Evolutionary conservation across 2,113 vertebrate genomes (phyloP).

Genomic region (Thunnus thynnus): DNA sequence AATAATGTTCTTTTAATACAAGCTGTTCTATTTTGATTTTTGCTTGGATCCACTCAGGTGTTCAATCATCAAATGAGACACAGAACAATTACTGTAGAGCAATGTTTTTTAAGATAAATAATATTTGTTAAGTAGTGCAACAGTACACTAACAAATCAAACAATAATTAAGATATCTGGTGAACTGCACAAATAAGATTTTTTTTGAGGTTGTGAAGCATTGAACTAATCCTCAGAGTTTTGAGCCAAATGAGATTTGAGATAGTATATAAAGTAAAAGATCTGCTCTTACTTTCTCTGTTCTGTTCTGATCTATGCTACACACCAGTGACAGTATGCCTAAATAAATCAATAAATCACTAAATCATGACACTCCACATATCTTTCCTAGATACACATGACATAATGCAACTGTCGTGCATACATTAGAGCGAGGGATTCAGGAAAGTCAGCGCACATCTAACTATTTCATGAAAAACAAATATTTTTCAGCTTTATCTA

Average conservation of each 20-base stretch:
- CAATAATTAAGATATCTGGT: conserved; percentile 3
- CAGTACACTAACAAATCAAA: conserved; percentile 11
- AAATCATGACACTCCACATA: no score
- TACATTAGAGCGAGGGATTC: not conserved
- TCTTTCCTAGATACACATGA: no score
- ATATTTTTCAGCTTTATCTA: not conserved
- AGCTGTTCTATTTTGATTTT: not conserved
- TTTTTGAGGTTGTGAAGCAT: not conserved
- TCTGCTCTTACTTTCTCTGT: no score
- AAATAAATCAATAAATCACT: no score
- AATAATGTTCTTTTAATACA: not conserved
- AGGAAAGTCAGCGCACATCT: not conserved
- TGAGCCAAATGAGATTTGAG: no score
- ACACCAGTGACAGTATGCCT: no score
- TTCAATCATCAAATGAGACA: not conserved
- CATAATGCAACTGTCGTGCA: not conserved
- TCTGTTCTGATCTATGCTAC: no score
- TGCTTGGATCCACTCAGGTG: not conserved
- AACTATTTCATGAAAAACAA: not conserved
- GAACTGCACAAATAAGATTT: not conserved
- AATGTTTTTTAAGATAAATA: not conserved
- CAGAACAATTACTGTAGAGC: not conserved
- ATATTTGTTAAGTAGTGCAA: not conserved
- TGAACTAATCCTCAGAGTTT: not conserved
- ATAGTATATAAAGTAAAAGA: no score